Conservation (phyloP, 2,113 vertebrate genomes). For the Dicrurus megarhynchus region DNA sequence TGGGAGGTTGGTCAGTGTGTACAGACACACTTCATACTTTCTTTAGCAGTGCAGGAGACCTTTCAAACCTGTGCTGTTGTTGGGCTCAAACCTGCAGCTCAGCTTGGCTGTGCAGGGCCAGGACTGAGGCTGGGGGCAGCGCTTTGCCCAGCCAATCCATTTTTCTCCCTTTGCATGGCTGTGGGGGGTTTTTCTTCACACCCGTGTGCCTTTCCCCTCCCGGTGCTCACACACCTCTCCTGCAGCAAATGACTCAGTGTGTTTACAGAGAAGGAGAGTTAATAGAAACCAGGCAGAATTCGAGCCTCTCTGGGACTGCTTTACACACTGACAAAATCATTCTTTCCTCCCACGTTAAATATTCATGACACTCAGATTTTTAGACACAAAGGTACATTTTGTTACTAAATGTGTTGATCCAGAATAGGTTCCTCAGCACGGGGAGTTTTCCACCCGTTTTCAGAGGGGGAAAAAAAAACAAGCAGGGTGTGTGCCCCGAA, state of each 20-base stretch:
- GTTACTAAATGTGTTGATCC: conserved; percentile 74
- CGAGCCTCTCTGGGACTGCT: conserved; percentile 71
- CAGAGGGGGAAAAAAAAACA: background rate
- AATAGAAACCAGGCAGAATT: conserved; percentile 75
- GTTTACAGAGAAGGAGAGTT: conserved; percentile 75
- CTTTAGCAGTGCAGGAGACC: background rate
- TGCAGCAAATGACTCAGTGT: conserved; percentile 68
- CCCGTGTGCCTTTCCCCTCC: background rate
- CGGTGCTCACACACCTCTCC: conserved; percentile 38
- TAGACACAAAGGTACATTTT: conserved; percentile 79
- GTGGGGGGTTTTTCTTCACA: background rate
- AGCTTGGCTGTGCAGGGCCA: background rate
- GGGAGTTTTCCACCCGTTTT: conserved; percentile 38
- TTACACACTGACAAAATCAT: conserved; percentile 76
- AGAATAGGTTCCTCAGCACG: conserved; percentile 32
- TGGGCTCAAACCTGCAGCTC: background rate
- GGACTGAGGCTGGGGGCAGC: background rate
- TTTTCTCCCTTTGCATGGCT: background rate
- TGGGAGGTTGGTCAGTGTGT: background rate
- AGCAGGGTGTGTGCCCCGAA: background rate
- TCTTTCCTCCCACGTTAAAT: conserved; percentile 74
- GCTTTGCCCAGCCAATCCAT: background rate
- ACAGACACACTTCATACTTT: background rate
- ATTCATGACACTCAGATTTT: conserved; percentile 75
- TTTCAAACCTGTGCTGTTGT: background rate